phyloP scores from a whole-genome alignment of 2,113 vertebrate genomes.

The Murina feae region DNA sequence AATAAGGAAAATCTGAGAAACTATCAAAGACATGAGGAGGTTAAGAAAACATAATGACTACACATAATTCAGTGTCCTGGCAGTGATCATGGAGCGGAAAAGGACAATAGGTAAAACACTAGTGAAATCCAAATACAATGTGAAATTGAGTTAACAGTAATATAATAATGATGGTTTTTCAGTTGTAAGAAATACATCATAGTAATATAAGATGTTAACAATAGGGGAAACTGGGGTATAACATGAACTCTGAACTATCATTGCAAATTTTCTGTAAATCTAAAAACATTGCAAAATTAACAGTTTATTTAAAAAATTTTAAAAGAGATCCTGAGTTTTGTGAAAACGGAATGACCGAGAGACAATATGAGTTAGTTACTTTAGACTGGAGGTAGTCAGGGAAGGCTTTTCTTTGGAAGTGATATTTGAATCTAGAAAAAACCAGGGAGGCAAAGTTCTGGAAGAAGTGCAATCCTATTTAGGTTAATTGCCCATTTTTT shows the following conservation, averaged over 20 bases:
- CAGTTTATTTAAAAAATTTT: background rate
- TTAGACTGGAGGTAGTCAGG: background rate
- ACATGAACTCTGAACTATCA: background rate
- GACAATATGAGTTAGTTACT: background rate
- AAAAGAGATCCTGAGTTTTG: background rate
- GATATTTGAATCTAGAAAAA: background rate
- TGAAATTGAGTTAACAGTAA: background rate
- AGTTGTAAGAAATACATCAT: background rate
- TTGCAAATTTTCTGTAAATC: background rate
- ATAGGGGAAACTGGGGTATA: background rate
- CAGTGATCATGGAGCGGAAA: background rate
- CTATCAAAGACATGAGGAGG: background rate
- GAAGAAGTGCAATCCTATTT: background rate
- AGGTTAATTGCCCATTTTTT: too few species aligned
- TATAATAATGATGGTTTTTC: background rate
- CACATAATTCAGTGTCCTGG: background rate
- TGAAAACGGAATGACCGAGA: background rate
- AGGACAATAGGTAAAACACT: background rate
- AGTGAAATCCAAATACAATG: background rate
- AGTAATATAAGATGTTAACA: background rate
- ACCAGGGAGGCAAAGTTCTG: background rate
- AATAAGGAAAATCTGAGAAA: conserved; percentile 24
- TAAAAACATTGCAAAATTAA: background rate
- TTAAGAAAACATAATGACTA: background rate
- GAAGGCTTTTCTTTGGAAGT: background rate